phyloP scores from a whole-genome alignment of 2,797 vertebrate species.

The Artibeus jamaicensis region DNA sequence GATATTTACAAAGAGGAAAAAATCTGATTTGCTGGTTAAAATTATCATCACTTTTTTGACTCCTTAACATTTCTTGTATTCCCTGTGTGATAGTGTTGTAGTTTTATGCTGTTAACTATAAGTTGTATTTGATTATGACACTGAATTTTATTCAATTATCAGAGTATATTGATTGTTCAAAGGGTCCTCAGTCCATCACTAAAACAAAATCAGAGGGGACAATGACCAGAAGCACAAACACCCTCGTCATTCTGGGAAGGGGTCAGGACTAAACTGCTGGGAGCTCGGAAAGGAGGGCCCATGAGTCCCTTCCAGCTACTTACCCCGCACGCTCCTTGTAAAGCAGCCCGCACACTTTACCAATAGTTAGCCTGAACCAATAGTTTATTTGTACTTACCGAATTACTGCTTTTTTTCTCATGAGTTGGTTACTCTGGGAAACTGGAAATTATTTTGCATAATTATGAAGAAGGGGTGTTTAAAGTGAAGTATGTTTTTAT shows the following conservation, averaged over 20 bases:
- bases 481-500: background rate
- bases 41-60: background rate
- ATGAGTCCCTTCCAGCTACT: background rate
- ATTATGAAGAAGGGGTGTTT: background rate
- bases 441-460: background rate
- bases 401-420: background rate
- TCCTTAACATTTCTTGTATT: background rate
- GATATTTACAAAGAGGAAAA: background rate
- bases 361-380: too few relatives aligned
- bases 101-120: background rate
- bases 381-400: background rate
- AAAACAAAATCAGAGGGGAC: background rate
- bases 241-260: background rate
- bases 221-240: background rate
- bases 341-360: background rate
- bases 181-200: background rate
- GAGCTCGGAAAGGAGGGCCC: background rate
- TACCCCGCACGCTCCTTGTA: background rate
- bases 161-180: background rate
- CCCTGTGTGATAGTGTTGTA: background rate
- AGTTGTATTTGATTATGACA: background rate
- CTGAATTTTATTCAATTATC: background rate
- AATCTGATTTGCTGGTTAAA: background rate
- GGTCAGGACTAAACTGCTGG: background rate
- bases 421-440: background rate